Conservation (phyloP, 2,797 vertebrate species). For the Notolepis coatsorum region DNA sequence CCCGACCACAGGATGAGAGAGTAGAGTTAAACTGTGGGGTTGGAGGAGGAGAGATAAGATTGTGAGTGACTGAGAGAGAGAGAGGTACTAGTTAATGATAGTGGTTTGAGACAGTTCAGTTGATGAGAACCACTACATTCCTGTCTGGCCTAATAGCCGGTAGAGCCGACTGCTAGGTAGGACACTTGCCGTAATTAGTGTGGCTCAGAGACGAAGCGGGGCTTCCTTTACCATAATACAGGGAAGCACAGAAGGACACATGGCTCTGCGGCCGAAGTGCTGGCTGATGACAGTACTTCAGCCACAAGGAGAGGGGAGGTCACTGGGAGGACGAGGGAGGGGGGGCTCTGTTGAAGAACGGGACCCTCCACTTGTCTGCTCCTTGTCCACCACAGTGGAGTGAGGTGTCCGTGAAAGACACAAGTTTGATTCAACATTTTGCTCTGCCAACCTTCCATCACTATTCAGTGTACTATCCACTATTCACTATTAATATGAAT, state of each 20-base stretch:
- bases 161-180: conserved; percentile 19
- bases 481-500: neutral
- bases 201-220: conserved; percentile 45
- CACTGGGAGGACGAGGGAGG: neutral
- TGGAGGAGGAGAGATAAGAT: conserved; percentile 18
- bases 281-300: conserved; percentile 58
- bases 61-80: conserved; percentile 35
- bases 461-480: neutral
- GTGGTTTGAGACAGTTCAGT: conserved; percentile 16
- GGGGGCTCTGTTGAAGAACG: conserved; percentile 27
- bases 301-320: conserved; percentile 30
- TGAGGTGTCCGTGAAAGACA: conserved; percentile 7
- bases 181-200: conserved; percentile 57
- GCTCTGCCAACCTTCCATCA: no score
- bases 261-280: conserved; percentile 45
- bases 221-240: conserved; percentile 34
- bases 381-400: conserved; percentile 14
- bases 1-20: conserved; percentile 25
- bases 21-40: conserved; percentile 33
- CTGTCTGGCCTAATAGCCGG: conserved; percentile 21
- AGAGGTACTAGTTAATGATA: conserved; percentile 30
- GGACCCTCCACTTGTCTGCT: conserved; percentile 12
- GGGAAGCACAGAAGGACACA: conserved; percentile 29
- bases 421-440: no score
- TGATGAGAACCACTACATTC: neutral